Percentiles rank a stretch among this genome's conserved stretches.
Conservation (phyloP, 2,888 invertebrate species). For the Drosophila tripunctata region DNA sequence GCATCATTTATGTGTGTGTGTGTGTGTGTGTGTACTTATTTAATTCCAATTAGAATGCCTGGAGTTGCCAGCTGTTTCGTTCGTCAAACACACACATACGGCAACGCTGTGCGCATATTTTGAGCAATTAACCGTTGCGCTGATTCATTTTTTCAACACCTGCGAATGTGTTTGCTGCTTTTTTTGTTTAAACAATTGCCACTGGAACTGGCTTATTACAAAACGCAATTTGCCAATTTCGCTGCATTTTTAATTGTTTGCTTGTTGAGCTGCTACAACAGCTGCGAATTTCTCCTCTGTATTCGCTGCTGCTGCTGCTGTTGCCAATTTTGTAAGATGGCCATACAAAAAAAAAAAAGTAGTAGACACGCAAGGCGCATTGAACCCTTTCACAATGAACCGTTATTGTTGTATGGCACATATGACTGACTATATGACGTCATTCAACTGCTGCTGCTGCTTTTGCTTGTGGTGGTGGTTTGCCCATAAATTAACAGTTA, state of each 20-base stretch:
- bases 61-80: constrained; percentile 46
- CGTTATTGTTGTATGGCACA: constrained; percentile 13
- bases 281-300: constrained; percentile 30
- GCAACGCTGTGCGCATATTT: constrained; percentile 41
- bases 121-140: constrained; percentile 45
- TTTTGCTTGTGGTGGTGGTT: constrained; percentile 56
- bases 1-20: constrained; percentile 12
- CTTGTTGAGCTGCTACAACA: constrained; percentile 10
- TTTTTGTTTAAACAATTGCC: constrained; percentile 46
- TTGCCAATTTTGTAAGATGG: constrained; percentile 35
- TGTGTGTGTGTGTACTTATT: constrained; percentile 5
- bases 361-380: constrained; percentile 48
- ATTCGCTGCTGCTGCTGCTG: constrained; percentile 17
- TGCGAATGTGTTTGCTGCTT: background rate
- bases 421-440: constrained; percentile 56
- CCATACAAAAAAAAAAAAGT: constrained; percentile 18
- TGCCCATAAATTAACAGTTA: constrained; percentile 33
- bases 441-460: constrained; percentile 39
- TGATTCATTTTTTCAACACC: constrained; percentile 58
- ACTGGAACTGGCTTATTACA: constrained; percentile 20
- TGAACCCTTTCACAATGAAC: constrained; percentile 67
- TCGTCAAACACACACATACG: constrained; percentile 26
- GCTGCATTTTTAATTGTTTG: constrained; percentile 34
- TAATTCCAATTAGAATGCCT: constrained; percentile 44
- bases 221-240: constrained; percentile 33